phyloP scores from a whole-genome alignment of 1,140 invertebrate genomes.

The Drosophila arizonae region DNA sequence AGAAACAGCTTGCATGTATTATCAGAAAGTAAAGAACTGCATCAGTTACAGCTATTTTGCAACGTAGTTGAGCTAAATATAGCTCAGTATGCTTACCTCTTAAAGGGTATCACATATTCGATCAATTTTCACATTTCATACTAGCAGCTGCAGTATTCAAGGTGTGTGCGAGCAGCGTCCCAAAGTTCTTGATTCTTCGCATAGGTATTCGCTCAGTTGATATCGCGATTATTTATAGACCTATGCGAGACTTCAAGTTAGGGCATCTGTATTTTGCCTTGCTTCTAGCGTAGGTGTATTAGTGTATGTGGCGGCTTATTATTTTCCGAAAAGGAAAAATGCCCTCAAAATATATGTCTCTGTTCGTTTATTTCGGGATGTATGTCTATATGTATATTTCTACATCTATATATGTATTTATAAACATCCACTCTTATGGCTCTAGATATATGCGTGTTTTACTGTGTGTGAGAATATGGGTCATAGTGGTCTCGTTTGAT shows the following conservation, averaged over 20 bases:
- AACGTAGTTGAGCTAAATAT: no score
- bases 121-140: slow-evolving; percentile 1
- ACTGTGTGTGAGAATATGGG: slow-evolving; percentile 27
- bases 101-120: slow-evolving; percentile 10
- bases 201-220: slow-evolving; percentile 47
- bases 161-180: slow-evolving; percentile 41
- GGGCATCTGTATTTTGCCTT: slow-evolving; percentile 62
- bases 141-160: slow-evolving; percentile 41
- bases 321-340: slow-evolving; percentile 60
- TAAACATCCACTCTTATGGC: slow-evolving; percentile 6
- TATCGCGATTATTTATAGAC: slow-evolving; percentile 63
- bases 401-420: not conserved
- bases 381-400: not conserved
- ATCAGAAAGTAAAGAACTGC: slow-evolving; percentile 28
- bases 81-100: not conserved
- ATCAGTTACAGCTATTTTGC: not conserved
- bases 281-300: slow-evolving; percentile 20
- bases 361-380: slow-evolving; percentile 55
- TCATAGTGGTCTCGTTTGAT: slow-evolving; percentile 35
- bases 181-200: slow-evolving; percentile 48
- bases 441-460: slow-evolving; percentile 3
- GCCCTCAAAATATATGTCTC: slow-evolving; percentile 60
- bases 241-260: slow-evolving; percentile 58
- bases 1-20: not conserved
- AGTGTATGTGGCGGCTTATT: slow-evolving; percentile 55